Percentiles rank a stretch among this genome's conserved stretches.
Evolutionary conservation across 2,888 invertebrate genomes (phyloP).

Genomic region (Oscheius sp.): DNA sequence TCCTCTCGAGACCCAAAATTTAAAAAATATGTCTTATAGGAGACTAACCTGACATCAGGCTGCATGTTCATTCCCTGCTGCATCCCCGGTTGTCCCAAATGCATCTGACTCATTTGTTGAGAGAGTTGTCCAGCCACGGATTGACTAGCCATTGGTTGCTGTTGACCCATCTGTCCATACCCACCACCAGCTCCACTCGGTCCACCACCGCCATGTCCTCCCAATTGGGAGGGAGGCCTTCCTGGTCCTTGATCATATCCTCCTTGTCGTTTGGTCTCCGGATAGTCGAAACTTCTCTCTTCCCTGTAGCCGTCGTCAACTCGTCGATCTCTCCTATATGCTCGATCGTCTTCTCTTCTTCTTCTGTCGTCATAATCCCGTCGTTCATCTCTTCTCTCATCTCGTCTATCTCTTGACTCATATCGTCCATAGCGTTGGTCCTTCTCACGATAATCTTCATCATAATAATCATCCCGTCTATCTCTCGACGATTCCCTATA

Average conservation of each 20-base stretch:
- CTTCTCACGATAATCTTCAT: slow-evolving; percentile 21
- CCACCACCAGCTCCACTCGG: slow-evolving; percentile 1
- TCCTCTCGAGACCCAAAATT: too few species aligned
- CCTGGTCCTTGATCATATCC: slow-evolving; percentile 38
- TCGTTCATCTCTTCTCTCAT: slow-evolving; percentile 24
- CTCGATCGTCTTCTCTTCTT: slow-evolving; percentile 31
- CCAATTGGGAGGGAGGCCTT: slow-evolving; percentile 17
- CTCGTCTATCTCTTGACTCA: slow-evolving; percentile 20
- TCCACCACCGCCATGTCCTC: neutral
- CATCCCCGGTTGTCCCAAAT: slow-evolving; percentile 14
- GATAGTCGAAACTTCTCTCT: slow-evolving; percentile 24
- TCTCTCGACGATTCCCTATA: slow-evolving; percentile 27
- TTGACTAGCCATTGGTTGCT: slow-evolving; percentile 11
- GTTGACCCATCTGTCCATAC: neutral
- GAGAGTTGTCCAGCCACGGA: slow-evolving; percentile 29
- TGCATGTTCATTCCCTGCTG: neutral
- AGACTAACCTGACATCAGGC: neutral
- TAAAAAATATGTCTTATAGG: too few species aligned
- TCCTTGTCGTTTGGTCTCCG: slow-evolving; percentile 16
- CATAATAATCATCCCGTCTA: slow-evolving; percentile 29
- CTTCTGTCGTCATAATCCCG: slow-evolving; percentile 30
- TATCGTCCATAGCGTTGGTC: slow-evolving; percentile 25
- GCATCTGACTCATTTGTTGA: slow-evolving; percentile 48
- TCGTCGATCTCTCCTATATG: slow-evolving; percentile 14
- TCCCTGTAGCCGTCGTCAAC: slow-evolving; percentile 29